Percentiles rank a stretch among this genome's conserved stretches.
Evolutionary conservation across 2,888 invertebrate genomes (phyloP).

Genomic region (Rhabditoides inermis): DNA sequence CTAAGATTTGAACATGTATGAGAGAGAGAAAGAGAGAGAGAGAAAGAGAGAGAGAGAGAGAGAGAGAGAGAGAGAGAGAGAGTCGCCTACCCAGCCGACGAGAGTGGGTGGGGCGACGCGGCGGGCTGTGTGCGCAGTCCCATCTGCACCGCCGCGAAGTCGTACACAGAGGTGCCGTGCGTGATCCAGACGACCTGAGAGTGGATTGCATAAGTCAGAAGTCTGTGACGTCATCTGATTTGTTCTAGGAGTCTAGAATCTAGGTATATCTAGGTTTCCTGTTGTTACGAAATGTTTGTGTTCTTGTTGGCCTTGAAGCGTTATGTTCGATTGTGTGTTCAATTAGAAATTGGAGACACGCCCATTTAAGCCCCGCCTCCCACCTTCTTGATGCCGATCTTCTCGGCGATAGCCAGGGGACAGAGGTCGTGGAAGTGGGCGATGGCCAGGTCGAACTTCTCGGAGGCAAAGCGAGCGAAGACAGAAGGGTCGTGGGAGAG

Average conservation of each 20-base stretch:
- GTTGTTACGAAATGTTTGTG: too few species aligned
- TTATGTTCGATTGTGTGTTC: too few species aligned
- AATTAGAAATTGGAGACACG: too few species aligned
- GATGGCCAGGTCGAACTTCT: conserved; percentile 47
- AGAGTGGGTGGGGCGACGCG: conserved; percentile 48
- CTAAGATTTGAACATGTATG: too few species aligned
- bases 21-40: background rate
- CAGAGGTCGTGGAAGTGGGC: conserved; percentile 50
- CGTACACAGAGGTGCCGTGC: conserved; percentile 45
- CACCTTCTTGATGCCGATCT: conserved; percentile 37
- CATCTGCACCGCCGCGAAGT: conserved; percentile 41
- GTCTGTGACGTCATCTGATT: too few species aligned
- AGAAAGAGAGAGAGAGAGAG: conserved; percentile 4
- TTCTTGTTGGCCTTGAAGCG: too few species aligned
- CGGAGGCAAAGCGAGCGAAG: conserved; percentile 14
- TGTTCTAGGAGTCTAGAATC: too few species aligned
- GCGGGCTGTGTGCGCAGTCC: conserved; percentile 46
- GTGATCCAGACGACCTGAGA: conserved; percentile 46
- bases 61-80: conserved; percentile 1
- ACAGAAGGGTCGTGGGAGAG: background rate
- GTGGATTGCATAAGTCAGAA: too few species aligned
- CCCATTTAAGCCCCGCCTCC: too few species aligned
- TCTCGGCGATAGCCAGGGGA: conserved; percentile 43
- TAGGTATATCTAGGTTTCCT: too few species aligned
- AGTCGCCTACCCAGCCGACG: conserved; percentile 18